phyloP scores from a whole-genome alignment of 2,888 invertebrate species.

The Spisula solida region DNA sequence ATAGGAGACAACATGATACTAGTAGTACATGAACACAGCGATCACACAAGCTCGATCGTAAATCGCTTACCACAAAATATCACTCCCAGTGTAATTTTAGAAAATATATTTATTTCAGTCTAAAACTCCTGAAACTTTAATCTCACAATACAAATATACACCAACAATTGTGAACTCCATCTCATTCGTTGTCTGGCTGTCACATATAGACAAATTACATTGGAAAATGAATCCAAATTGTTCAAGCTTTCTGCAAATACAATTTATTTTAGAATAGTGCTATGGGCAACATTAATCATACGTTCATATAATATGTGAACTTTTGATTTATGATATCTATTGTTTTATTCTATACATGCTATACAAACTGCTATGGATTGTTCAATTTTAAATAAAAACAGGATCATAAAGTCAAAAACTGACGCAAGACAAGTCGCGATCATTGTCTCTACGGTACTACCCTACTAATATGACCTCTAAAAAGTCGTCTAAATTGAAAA shows the following conservation, averaged over 20 bases:
- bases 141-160: slow-evolving; percentile 16
- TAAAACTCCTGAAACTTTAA: slow-evolving; percentile 5
- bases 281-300: neutral
- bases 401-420: neutral
- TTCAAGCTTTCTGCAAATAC: slow-evolving; percentile 8
- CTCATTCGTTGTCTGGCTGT: slow-evolving; percentile 22
- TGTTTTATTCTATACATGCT: neutral
- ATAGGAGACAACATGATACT: too few relatives aligned
- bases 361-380: neutral
- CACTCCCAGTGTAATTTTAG: neutral
- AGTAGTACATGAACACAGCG: too few relatives aligned
- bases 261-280: slow-evolving; percentile 4
- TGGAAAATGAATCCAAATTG: slow-evolving; percentile 20
- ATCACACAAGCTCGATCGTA: neutral
- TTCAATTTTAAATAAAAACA: neutral
- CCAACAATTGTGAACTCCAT: slow-evolving; percentile 1
- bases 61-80: neutral
- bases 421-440: neutral
- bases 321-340: neutral
- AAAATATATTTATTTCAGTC: slow-evolving; percentile 8
- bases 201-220: slow-evolving; percentile 20
- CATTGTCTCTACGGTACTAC: too few relatives aligned
- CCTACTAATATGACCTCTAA: too few relatives aligned
- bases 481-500: too few relatives aligned
- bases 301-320: neutral